Percentiles rank a stretch among this genome's conserved stretches.
Conservation (phyloP, 1,140 invertebrate species). For the Nylanderia fulva region DNA sequence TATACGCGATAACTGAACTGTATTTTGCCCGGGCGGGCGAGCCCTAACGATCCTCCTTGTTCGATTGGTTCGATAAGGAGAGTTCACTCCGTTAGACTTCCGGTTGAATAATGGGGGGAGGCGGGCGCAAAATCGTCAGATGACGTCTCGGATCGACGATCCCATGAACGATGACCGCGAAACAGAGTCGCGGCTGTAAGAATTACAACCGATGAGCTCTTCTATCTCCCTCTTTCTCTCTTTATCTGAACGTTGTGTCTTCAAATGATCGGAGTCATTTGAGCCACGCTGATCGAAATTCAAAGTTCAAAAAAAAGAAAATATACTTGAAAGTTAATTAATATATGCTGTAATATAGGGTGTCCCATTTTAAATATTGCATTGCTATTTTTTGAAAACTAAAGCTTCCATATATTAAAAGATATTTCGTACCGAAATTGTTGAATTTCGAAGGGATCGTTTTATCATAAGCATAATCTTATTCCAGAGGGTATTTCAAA, state of each 20-base stretch:
- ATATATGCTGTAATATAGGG: not conserved
- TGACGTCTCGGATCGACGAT: not conserved
- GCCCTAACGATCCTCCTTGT: not conserved
- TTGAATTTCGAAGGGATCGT: too few species aligned
- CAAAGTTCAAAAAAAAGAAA: not conserved
- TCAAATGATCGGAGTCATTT: not conserved
- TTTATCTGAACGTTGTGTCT: not conserved
- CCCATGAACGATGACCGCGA: constrained; percentile 4
- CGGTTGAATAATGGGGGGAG: constrained; percentile 60
- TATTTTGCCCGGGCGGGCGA: constrained; percentile 1
- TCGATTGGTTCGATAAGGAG: constrained; percentile 55
- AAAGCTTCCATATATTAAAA: too few species aligned
- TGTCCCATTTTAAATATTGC: too few species aligned
- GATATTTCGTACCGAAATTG: too few species aligned
- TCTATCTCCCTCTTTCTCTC: too few species aligned
- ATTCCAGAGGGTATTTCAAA: too few species aligned
- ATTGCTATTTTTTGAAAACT: too few species aligned
- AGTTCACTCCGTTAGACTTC: constrained; percentile 34
- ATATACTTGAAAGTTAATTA: not conserved
- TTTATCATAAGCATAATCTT: too few species aligned
- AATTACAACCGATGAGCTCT: constrained; percentile 25
- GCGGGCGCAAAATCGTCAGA: not conserved
- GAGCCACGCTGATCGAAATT: not conserved
- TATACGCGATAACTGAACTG: constrained; percentile 48
- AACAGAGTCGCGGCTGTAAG: constrained; percentile 30